These are phyloP conservation scores for Mizuhopecten yessoensis DNA, from an alignment of 1,140 invertebrate genomes.

Conservation along the genomic window DNA sequence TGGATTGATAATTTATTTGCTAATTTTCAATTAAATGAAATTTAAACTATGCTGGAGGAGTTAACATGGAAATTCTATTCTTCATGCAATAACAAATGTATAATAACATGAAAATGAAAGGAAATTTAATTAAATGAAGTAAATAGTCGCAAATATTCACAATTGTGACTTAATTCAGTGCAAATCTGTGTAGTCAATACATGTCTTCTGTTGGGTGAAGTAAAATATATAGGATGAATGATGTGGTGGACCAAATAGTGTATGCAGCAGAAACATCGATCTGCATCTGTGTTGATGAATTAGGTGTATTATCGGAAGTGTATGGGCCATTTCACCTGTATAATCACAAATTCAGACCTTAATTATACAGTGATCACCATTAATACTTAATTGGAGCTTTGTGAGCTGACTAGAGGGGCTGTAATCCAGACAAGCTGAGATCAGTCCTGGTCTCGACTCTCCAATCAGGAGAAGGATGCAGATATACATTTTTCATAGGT, in stretches of 20 bases:
- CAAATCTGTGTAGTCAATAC: neutral
- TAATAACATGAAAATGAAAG: too few relatives aligned
- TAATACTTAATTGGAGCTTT: conserved; percentile 1
- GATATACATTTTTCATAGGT: neutral
- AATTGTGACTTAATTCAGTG: neutral
- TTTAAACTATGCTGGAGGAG: too few relatives aligned
- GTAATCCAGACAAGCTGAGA: neutral
- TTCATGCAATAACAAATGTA: too few relatives aligned
- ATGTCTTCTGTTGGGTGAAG: neutral
- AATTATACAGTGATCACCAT: conserved; percentile 18
- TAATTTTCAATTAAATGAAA: too few relatives aligned
- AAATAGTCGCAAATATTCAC: neutral
- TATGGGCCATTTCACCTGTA: conserved; percentile 32
- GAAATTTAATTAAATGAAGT: too few relatives aligned
- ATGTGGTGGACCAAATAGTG: neutral
- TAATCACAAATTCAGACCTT: conserved; percentile 37
- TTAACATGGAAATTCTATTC: too few relatives aligned
- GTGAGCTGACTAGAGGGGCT: neutral
- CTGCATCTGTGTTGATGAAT: neutral
- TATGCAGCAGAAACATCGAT: neutral
- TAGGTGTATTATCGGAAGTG: neutral
- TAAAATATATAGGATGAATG: neutral
- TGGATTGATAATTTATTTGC: too few relatives aligned
- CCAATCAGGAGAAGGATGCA: neutral
- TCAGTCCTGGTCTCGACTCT: neutral